These are phyloP conservation scores for Nysson spinosus DNA, from an alignment of 2,888 invertebrate genomes.

Conservation along the genomic window DNA sequence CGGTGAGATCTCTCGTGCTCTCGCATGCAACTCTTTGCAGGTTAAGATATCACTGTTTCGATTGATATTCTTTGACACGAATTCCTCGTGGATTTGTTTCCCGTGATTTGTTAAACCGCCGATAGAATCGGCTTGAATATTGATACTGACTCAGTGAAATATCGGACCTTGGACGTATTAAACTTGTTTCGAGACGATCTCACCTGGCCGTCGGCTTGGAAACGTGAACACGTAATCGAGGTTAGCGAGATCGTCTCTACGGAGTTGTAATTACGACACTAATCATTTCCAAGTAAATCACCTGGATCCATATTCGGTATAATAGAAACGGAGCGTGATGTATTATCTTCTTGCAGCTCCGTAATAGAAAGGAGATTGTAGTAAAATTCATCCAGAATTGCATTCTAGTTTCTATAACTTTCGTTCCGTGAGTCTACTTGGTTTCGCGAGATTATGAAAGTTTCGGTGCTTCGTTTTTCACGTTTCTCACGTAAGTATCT, in stretches of 20 bases:
- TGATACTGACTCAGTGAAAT: too few species aligned
- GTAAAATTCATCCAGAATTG: slow-evolving; percentile 3
- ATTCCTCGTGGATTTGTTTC: too few species aligned
- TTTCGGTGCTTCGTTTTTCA: too few species aligned
- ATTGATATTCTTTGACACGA: too few species aligned
- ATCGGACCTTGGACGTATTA: slow-evolving; percentile 1
- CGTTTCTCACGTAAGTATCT: too few species aligned
- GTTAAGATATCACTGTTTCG: too few species aligned
- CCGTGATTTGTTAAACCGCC: too few species aligned
- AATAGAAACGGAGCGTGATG: background rate
- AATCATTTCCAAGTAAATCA: background rate
- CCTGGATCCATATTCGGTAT: background rate
- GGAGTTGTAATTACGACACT: slow-evolving; percentile 7
- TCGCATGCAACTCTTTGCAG: too few species aligned
- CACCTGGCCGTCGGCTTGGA: slow-evolving; percentile 23
- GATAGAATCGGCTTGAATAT: too few species aligned
- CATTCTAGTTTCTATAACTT: slow-evolving; percentile 7
- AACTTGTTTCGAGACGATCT: slow-evolving; percentile 13
- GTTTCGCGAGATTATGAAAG: too few species aligned
- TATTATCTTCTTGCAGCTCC: background rate
- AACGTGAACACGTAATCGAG: slow-evolving; percentile 15
- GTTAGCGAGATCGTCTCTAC: slow-evolving; percentile 9
- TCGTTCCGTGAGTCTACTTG: too few species aligned
- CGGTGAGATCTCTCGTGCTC: background rate
- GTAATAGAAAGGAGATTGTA: slow-evolving; percentile 20